Evolutionary conservation across 2,888 invertebrate genomes (phyloP), one percentile per base, ranked within the genome.

Genomic region (Eristalis pertinax): DNA sequence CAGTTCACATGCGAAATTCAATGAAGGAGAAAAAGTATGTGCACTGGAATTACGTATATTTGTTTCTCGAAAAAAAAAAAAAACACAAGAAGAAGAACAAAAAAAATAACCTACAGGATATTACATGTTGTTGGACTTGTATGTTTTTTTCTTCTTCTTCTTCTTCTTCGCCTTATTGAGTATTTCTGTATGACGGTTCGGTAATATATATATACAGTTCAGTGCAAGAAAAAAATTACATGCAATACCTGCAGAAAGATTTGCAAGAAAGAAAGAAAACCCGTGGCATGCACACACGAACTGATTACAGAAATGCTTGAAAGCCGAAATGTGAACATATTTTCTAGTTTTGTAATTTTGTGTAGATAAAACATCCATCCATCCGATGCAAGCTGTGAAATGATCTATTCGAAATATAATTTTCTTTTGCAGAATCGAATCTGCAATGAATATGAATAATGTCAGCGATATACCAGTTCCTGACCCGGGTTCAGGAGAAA

Each of bases 381-480:
- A 5, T 56, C 1, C 22, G 50, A 5, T 24, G 11, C 67, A 32
- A 32, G 15, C n/a, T 22, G 26, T 62, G n/a, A 5, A 24, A 41
- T 7, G 41, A 62, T 76, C n/a, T 13, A 13, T 79, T 72, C 1
- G 19, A 24, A n/a, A 38, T 29, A 11, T 56, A n/a, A 13, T 67
- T 22, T 22, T 43, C 60, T 29, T 82, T 24, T 68, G 29, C 68
- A 70, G 68, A 76, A 50, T 62, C 24, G 65, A 35, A 26, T 72
- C 65, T 32, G 22, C 41, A 15, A 65, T 83, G 67, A 83, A 87
- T 75, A 92, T 92, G 92, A 92, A 91, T 88, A 92, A 91, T 86
- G 89, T 92, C 72, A 90, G 90, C 35, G 92, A 92, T 88, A 90
- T 91, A 15, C 92, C 92, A 29, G 90, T 92, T 26, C 92, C 92